These are phyloP conservation scores for Austrofundulus limnaeus DNA, from an alignment of 2,113 vertebrate genomes.

Conservation along the genomic window DNA sequence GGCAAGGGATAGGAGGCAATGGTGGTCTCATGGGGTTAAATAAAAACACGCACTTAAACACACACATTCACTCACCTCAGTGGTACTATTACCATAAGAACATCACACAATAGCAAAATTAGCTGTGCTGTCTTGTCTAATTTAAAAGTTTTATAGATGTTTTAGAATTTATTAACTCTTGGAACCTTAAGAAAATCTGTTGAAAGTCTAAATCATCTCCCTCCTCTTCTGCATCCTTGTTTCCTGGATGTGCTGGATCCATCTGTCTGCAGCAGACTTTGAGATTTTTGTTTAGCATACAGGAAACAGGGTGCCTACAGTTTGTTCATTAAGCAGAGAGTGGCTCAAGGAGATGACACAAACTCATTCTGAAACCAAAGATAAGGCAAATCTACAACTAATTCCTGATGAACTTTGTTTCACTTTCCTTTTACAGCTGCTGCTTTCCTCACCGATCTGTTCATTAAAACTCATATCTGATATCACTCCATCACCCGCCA, in stretches of 20 bases:
- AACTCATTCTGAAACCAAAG: slow-evolving; percentile 12
- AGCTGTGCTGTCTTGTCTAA: slow-evolving; percentile 30
- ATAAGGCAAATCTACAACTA: slow-evolving; percentile 18
- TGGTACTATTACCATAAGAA: slow-evolving; percentile 59
- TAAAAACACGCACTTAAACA: slow-evolving; percentile 56
- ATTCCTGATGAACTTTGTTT: slow-evolving; percentile 56
- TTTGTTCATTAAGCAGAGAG: slow-evolving; percentile 3
- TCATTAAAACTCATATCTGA: slow-evolving; percentile 43
- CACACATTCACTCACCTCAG: slow-evolving; percentile 66
- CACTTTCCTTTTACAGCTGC: slow-evolving; percentile 57
- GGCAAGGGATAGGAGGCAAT: slow-evolving; percentile 31
- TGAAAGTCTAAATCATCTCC: slow-evolving; percentile 43
- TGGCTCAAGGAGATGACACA: slow-evolving; percentile 11
- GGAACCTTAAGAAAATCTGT: slow-evolving; percentile 53
- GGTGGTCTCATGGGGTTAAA: slow-evolving; percentile 59
- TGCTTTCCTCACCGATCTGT: slow-evolving; percentile 26
- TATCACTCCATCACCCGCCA: slow-evolving; percentile 33
- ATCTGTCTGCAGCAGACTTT: slow-evolving; percentile 1
- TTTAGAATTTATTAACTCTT: slow-evolving; percentile 47
- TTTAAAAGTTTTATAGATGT: slow-evolving; percentile 56
- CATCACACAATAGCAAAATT: slow-evolving; percentile 41
- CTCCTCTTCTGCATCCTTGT: slow-evolving; percentile 14
- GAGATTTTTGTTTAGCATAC: not conserved
- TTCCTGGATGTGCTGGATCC: slow-evolving; percentile 4
- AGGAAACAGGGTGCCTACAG: slow-evolving; percentile 15